phyloP scores from a whole-genome alignment of 2,888 invertebrate genomes.

The Metalampra italica region DNA sequence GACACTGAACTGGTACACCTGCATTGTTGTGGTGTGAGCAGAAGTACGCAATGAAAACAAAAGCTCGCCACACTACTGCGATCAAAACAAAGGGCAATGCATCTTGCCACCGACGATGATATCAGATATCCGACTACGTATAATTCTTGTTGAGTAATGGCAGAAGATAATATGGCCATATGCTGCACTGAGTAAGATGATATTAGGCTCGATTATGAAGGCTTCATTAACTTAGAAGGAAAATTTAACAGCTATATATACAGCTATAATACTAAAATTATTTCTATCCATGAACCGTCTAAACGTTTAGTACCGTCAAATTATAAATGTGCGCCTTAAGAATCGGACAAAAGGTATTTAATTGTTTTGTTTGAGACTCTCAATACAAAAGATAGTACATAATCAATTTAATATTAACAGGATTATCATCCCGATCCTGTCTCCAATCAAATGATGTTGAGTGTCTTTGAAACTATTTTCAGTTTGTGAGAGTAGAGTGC shows the following conservation, averaged over 20 bases:
- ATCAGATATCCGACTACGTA: constrained; percentile 21
- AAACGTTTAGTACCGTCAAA: too few species aligned
- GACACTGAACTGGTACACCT: neutral
- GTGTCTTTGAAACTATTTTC: too few species aligned
- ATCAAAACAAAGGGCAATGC: constrained; percentile 20
- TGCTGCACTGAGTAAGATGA: neutral
- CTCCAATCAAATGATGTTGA: too few species aligned
- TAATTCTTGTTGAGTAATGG: constrained; percentile 5
- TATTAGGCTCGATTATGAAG: neutral
- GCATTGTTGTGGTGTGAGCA: neutral
- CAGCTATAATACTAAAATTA: neutral
- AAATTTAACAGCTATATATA: neutral
- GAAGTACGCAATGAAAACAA: constrained; percentile 13
- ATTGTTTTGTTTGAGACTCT: too few species aligned
- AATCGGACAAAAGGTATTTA: too few species aligned
- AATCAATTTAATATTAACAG: too few species aligned
- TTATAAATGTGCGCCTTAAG: too few species aligned
- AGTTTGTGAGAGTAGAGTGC: too few species aligned
- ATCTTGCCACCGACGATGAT: constrained; percentile 20
- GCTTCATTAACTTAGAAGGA: neutral
- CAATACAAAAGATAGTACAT: too few species aligned
- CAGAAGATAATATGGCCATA: neutral
- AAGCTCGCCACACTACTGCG: constrained; percentile 10
- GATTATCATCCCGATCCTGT: too few species aligned
- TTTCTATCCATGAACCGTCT: too few species aligned